Evolutionary conservation across 1,140 invertebrate genomes (phyloP), one percentile per base, ranked within the genome.

Genomic region (Leptoteleia sp.): DNA sequence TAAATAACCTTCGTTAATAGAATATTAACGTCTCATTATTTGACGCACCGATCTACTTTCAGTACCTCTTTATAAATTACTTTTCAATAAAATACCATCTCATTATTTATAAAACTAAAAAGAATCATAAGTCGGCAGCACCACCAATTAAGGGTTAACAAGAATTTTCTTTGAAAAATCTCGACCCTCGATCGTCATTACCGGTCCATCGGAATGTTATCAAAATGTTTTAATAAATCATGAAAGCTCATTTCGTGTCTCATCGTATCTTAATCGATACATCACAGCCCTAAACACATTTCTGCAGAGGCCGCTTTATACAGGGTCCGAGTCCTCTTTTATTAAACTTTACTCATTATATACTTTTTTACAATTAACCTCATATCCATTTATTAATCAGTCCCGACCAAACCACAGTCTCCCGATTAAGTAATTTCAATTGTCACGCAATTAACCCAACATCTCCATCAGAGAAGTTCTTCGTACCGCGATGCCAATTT

Each of bases 191-290:
- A 43, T 6, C 54, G 38, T 54, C 54, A 68, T 76, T 76, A 76
- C 25, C 40, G 38, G 55, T 54, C 37, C 62, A 54, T 40, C 11
- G 55, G 62, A 67, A 76, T 68, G 72, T 68, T 76, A 76, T 76
- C 72, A 76, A 61, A 76, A 68, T 68, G 45, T 76, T 76, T 76
- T 76, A 76, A 76, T 76, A 76, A 76, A 76, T 76, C 62, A 76
- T 76, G 62, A 68, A 67, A 76, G 72, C 31, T 54, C 61, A 76
- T 68, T 76, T 76, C 25, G 45, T 33, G 19, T 61, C 54, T 45
- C 33, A 37, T n/a, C 59, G 54, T 76, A 76, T 76, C 72, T 76
- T 76, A 76, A 76, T 76, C 62, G 47, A 76, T 68, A 76, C 62
- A 76, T 61, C 47, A 67, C 45, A 19, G 45, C 31, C 16, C 48